phyloP scores from a whole-genome alignment of 2,113 vertebrate species.

The Cromileptes altivelis region DNA sequence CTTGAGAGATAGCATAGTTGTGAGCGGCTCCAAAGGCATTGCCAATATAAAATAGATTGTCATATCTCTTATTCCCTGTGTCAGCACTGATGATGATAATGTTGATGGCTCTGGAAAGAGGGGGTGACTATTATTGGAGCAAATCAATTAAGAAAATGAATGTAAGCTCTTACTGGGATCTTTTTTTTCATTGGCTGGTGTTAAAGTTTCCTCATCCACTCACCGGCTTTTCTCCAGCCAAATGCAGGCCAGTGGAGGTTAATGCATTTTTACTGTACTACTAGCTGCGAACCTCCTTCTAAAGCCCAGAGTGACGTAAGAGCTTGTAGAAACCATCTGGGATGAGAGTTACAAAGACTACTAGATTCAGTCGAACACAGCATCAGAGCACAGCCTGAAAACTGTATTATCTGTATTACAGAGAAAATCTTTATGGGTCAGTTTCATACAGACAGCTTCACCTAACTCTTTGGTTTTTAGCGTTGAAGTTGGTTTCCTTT shows the following conservation, averaged over 20 bases:
- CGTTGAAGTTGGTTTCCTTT: background rate
- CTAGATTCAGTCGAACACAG: constrained; percentile 34
- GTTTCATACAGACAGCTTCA: constrained; percentile 10
- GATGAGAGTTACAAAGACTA: constrained; percentile 66
- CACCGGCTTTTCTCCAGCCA: constrained; percentile 70
- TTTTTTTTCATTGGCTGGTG: constrained; percentile 58
- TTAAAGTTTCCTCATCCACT: constrained; percentile 77
- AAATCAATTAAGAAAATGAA: constrained; percentile 93
- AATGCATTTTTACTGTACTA: constrained; percentile 92
- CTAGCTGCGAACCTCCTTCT: constrained; percentile 72
- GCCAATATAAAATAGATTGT: constrained; percentile 81
- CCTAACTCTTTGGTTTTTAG: background rate
- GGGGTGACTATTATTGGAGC: constrained; percentile 82
- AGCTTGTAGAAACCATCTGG: constrained; percentile 68
- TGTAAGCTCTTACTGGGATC: constrained; percentile 83
- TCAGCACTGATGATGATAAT: constrained; percentile 80
- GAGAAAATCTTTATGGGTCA: constrained; percentile 17
- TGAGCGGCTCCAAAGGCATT: constrained; percentile 57
- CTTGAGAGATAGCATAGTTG: constrained; percentile 53
- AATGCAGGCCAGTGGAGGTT: constrained; percentile 88
- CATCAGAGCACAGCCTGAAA: constrained; percentile 39
- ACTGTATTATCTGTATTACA: constrained; percentile 31
- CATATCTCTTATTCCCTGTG: constrained; percentile 81
- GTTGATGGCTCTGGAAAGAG: constrained; percentile 75
- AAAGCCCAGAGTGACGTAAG: constrained; percentile 70